Base-by-base conservation (phyloP, 37 sponge, comb jelly and placozoan species). In the Chondrilla cf. caribensis region DNA sequence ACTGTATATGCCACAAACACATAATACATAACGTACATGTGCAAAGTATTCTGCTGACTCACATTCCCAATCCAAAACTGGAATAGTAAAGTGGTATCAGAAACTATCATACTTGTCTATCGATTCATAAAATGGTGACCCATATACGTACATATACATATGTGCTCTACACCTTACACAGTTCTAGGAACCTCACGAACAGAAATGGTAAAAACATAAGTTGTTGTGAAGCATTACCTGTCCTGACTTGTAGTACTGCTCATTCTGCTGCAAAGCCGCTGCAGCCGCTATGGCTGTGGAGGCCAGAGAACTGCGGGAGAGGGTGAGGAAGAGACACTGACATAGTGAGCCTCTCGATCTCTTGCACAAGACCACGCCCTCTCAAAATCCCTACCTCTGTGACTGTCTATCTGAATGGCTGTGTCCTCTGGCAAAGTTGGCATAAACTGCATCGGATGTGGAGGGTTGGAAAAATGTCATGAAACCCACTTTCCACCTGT, bases 281-380 rank as follows among this genome's bases (percentile, higher is more conserved):
- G 92, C 92, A 54, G 88, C 89, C 22, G 85, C 89, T 17, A 92
- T 92, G 55, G 92, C 92, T n/a, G 89, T 89, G 31, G 86, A 62
- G 6, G 92, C 92, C 22, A 88, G 44, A 19, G 76, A 14, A 38
- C 76, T 73, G 44, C 15, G 76, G 43, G 25, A 40, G 3, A 21
- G 33, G 70, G 7, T 2, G 37, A 28, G 37, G 70, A 68, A 21
- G 70, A 37, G 42, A 8, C 26, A 33, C 11, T 9, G 40, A 18
- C 33, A 81, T 32, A 24, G 41, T 51, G 17, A 54, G 5, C 58
- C 21, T n/a, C n/a, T n/a, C n/a, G n/a, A n/a, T n/a, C n/a, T n/a
- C n/a, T 42, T 14, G 4, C 8, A 14, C 58, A 51, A 44, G 43
- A 41, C 54, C 79, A 14, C 11, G 79, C 58, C 41, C 51, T 78